Evolutionary conservation across 2,113 vertebrate genomes (phyloP).

Genomic region (Neomonachus schauinslandi): DNA sequence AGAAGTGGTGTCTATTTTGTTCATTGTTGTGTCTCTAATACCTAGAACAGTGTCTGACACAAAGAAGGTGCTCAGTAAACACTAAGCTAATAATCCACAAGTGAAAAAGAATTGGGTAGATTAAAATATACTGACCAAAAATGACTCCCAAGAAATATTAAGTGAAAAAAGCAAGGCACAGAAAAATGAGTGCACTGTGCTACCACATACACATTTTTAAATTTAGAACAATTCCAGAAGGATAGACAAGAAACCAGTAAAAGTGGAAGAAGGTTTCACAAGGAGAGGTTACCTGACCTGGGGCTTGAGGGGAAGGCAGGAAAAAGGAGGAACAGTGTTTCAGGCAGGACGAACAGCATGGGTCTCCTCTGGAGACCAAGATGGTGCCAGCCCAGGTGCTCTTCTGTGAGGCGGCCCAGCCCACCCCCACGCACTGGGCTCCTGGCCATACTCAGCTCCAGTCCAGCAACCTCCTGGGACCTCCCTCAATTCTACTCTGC

Average conservation of each 20-base stretch:
- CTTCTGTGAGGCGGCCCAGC: neutral
- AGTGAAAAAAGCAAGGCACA: neutral
- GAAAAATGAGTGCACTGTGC: neutral
- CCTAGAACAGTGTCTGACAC: neutral
- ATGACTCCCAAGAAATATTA: neutral
- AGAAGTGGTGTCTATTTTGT: neutral
- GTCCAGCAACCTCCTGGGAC: neutral
- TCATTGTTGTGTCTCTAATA: neutral
- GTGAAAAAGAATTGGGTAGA: neutral
- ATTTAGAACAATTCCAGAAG: neutral
- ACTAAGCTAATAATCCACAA: neutral
- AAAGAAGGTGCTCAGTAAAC: neutral
- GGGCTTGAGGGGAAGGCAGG: neutral
- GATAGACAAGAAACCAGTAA: neutral
- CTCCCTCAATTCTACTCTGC: neutral
- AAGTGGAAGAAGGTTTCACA: neutral
- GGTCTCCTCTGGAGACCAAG: neutral
- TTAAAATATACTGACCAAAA: neutral
- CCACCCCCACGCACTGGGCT: neutral
- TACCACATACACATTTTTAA: neutral
- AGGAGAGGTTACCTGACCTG: too few relatives aligned
- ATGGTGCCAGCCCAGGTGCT: accelerated
- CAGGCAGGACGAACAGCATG: neutral
- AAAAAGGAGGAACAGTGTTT: neutral
- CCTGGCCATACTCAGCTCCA: neutral